These are phyloP conservation scores for Arctopsyche grandis DNA, from an alignment of 1,140 invertebrate genomes.

Conservation along the genomic window DNA sequence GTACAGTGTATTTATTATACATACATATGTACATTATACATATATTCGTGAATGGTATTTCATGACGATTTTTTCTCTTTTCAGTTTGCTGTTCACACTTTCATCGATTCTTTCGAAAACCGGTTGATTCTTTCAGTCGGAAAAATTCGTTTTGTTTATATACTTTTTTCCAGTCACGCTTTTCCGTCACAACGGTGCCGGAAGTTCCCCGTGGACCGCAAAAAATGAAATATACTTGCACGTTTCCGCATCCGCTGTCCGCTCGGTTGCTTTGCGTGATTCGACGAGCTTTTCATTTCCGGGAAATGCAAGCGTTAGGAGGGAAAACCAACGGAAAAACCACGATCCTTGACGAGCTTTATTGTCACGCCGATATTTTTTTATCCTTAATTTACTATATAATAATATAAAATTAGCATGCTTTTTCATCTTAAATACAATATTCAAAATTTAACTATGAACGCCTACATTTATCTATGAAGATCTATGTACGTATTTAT, in stretches of 20 bases:
- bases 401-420: too few species aligned
- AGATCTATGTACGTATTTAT: too few species aligned
- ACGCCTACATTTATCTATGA: too few species aligned
- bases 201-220: slow-evolving; percentile 16
- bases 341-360: background rate
- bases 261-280: too few species aligned
- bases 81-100: too few species aligned
- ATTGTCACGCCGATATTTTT: background rate
- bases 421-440: too few species aligned
- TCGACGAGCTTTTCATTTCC: slow-evolving; percentile 26
- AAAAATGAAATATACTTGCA: slow-evolving; percentile 35
- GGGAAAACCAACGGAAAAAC: background rate
- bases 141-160: background rate
- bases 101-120: background rate
- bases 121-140: background rate
- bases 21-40: too few species aligned
- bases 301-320: background rate
- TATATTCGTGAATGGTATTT: too few species aligned
- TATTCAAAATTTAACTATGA: too few species aligned
- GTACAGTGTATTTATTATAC: too few species aligned
- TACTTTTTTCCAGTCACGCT: background rate
- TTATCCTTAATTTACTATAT: too few species aligned
- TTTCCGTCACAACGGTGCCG: background rate
- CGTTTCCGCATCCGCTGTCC: slow-evolving; percentile 16
- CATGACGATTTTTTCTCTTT: too few species aligned